phyloP scores from a whole-genome alignment of 2,113 vertebrate species.

The Xiphias gladius region DNA sequence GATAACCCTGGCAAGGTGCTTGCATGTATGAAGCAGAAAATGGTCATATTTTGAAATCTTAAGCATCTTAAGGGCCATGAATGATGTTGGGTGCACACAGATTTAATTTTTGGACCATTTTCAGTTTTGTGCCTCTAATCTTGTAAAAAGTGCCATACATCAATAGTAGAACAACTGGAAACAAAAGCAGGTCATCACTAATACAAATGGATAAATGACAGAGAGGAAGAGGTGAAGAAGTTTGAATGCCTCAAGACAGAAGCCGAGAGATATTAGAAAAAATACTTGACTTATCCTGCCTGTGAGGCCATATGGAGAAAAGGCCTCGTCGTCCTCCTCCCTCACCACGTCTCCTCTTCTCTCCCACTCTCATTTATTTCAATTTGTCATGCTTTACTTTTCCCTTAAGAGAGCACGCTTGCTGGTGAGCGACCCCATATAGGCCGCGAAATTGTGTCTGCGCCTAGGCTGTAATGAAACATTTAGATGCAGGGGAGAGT shows the following conservation, averaged over 20 bases:
- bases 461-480: constrained; percentile 83
- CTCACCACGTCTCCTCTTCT: constrained; percentile 56
- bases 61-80: constrained; percentile 9
- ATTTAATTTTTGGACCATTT: background rate
- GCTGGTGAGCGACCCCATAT: constrained; percentile 77
- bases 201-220: constrained; percentile 33
- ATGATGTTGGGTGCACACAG: constrained; percentile 13
- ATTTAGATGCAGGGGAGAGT: constrained; percentile 83
- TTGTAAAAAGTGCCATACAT: constrained; percentile 6
- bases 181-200: background rate
- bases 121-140: background rate
- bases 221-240: constrained; percentile 16
- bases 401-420: constrained; percentile 79
- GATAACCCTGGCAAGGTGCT: constrained; percentile 35
- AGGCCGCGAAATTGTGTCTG: constrained; percentile 83
- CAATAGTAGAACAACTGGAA: constrained; percentile 4
- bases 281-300: constrained; percentile 41
- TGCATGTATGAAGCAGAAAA: constrained; percentile 29
- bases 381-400: constrained; percentile 87
- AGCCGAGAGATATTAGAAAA: constrained; percentile 47
- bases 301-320: constrained; percentile 61
- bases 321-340: constrained; percentile 61
- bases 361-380: constrained; percentile 87
- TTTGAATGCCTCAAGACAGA: constrained; percentile 40
- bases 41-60: constrained; percentile 6